Evolutionary conservation across 2,888 invertebrate genomes (phyloP).

Genomic region (Cephalotes varians): DNA sequence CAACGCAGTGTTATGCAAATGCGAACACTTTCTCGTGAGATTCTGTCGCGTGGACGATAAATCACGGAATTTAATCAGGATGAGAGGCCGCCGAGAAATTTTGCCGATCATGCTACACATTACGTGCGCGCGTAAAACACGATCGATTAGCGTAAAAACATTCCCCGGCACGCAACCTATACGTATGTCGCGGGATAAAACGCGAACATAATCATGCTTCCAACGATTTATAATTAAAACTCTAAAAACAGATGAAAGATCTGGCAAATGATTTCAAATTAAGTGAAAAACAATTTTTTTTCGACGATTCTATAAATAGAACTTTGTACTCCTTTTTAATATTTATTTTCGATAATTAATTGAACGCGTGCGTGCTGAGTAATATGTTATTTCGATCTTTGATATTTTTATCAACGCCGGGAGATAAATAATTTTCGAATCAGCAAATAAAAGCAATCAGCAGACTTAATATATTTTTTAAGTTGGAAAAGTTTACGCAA

Average conservation of each 20-base stretch:
- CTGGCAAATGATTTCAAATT: neutral
- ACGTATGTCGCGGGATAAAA: slow-evolving; percentile 11
- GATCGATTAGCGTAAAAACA: slow-evolving; percentile 54
- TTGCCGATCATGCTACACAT: slow-evolving; percentile 36
- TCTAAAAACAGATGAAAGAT: neutral
- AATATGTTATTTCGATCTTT: neutral
- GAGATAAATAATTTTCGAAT: neutral
- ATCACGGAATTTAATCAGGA: slow-evolving; percentile 69
- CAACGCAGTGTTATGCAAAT: slow-evolving; percentile 44
- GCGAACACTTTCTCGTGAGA: slow-evolving; percentile 59
- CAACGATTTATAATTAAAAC: slow-evolving; percentile 30
- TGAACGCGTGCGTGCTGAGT: neutral
- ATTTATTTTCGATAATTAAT: slow-evolving; percentile 12
- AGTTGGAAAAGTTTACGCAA: neutral
- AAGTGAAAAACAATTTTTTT: slow-evolving; percentile 19
- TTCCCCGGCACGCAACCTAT: neutral
- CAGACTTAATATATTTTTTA: slow-evolving; percentile 20
- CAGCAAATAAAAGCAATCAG: neutral
- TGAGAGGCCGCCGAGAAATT: slow-evolving; percentile 55
- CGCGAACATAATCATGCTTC: slow-evolving; percentile 21
- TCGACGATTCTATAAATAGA: slow-evolving; percentile 23
- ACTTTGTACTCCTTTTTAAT: neutral
- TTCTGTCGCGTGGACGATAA: slow-evolving; percentile 55
- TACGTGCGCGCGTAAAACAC: slow-evolving; percentile 27
- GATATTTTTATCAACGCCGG: slow-evolving; percentile 5